Conservation (phyloP, 2,113 vertebrate genomes). For the Dromiciops gliroides region DNA sequence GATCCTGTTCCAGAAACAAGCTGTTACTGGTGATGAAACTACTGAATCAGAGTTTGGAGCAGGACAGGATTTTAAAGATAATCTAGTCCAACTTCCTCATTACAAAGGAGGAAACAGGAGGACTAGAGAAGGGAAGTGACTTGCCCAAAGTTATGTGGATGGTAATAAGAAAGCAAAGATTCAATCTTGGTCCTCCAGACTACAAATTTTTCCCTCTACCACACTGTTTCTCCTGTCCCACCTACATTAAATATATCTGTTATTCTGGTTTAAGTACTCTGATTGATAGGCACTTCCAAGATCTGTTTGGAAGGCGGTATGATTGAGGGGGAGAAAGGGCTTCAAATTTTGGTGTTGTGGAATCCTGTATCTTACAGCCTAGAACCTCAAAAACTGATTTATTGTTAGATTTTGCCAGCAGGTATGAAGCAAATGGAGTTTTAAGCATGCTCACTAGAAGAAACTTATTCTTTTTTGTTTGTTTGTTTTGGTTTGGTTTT, state of each 20-base stretch:
- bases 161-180: background rate
- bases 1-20: slow-evolving; percentile 42
- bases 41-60: background rate
- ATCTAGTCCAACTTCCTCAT: background rate
- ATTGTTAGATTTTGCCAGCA: background rate
- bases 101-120: background rate
- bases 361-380: background rate
- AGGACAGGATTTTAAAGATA: background rate
- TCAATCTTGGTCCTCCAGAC: background rate
- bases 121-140: background rate
- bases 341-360: background rate
- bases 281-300: background rate
- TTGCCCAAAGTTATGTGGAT: background rate
- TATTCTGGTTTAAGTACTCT: background rate
- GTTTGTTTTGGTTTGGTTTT: no score
- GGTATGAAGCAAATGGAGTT: background rate
- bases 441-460: background rate
- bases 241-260: background rate
- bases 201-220: background rate
- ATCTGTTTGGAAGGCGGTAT: background rate
- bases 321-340: background rate
- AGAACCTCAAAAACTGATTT: background rate
- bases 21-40: background rate
- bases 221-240: no score
- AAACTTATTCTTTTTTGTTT: background rate